Evolutionary conservation across 2,888 invertebrate species (phyloP), one percentile per base, ranked within the genome.

Genomic region (Synergus laeviventris): DNA sequence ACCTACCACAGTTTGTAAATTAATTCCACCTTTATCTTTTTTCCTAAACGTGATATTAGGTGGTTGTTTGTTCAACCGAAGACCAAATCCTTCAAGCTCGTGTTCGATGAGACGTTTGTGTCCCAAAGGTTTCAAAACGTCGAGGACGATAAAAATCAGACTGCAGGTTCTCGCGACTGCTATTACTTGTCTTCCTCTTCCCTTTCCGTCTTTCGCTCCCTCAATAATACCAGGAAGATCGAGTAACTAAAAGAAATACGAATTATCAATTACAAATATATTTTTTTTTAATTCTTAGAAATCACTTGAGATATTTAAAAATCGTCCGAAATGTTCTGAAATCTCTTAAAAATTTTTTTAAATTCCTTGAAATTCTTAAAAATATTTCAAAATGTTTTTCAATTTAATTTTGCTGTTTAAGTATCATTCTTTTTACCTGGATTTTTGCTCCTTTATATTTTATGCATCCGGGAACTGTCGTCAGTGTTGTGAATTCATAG

Each of bases 141-240:
- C 99, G 75, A 99, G 92, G 0, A 99, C 97, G 89, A 99, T 98
- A 91, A 99, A 99, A 85, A 99, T 97, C 49, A 99, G 94, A 89
- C 98, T 97, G 91, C 99, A 99, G 0, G 99, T 99, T 76, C 99
- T 93, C 0, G 99, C 99, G 0, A 99, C 99, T 1, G 99, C 99
- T 86, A 99, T 99, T 4, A 99, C 99, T 91, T 99, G 99, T 80
- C 99, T 94, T 93, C 99, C 99, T 91, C 99, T 93, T 93, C 99
- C 99, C 91, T 99, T 99, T 81, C 99, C 99, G 90, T 99, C 99
- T 90, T 99, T 99, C 0, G 99, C 99, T 81, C 99, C 99, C 92
- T 99, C 99, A 85, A 99, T 99, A 91, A 99, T 99, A 92, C 99
- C 99, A 80, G 99, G 99, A 86, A 99, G 94, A 94, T 99, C 99